phyloP scores from a whole-genome alignment of 37 sponge, comb jelly and placozoan species.

The Beroe ovata region DNA sequence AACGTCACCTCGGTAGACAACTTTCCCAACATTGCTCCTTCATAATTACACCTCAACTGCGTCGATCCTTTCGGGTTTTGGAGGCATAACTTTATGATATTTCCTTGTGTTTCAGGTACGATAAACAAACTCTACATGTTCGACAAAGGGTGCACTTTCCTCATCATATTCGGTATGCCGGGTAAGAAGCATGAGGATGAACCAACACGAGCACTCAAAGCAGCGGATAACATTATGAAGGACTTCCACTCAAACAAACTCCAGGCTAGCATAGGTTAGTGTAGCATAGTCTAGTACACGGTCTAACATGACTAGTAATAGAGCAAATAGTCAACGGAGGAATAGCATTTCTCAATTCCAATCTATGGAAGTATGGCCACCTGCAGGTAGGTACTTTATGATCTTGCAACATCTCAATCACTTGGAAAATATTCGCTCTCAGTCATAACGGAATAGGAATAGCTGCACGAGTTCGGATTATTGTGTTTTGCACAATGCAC shows the following conservation, averaged over 20 bases:
- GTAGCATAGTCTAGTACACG: no score
- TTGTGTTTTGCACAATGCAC: no score
- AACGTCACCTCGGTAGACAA: no score
- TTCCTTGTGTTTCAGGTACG: slow-evolving; percentile 65
- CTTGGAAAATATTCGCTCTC: no score
- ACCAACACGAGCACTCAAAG: slow-evolving; percentile 75
- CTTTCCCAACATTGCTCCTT: no score
- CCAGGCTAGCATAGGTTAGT: slow-evolving; percentile 42
- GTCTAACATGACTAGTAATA: background rate
- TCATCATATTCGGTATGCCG: slow-evolving; percentile 92
- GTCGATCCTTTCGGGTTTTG: no score
- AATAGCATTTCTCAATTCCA: background rate
- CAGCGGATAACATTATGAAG: slow-evolving; percentile 70
- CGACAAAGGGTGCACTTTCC: slow-evolving; percentile 95
- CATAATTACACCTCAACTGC: no score
- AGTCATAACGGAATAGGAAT: no score
- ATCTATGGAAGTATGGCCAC: slow-evolving; percentile 71
- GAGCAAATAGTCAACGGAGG: no score
- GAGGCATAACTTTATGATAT: background rate
- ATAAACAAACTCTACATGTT: slow-evolving; percentile 95
- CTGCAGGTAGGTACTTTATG: no score
- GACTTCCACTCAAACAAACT: slow-evolving; percentile 33
- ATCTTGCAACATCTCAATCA: no score
- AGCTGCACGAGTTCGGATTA: no score
- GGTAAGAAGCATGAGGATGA: slow-evolving; percentile 86